Percentiles rank a stretch among this genome's conserved stretches.
Evolutionary conservation across 23 tunicate genomes (phyloP).

Genomic region (Pegea sp.): DNA sequence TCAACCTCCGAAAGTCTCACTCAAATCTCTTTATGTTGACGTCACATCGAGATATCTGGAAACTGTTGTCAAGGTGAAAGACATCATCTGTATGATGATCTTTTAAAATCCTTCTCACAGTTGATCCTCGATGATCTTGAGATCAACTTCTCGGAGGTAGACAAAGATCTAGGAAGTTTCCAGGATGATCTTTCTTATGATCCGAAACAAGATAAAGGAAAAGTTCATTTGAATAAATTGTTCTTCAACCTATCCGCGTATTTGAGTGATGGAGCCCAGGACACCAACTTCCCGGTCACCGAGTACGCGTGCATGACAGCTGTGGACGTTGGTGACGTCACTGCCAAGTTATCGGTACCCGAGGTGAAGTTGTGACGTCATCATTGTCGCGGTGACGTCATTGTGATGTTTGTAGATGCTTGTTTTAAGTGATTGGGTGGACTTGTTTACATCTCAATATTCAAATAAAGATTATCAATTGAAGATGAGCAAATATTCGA

Average conservation of each 20-base stretch:
- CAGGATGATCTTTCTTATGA: too few relatives aligned
- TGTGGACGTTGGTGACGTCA: slow-evolving; percentile 52
- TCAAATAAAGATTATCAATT: slow-evolving; percentile 32
- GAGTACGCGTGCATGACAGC: slow-evolving; percentile 95
- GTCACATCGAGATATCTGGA: slow-evolving; percentile 65
- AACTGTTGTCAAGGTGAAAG: slow-evolving; percentile 56
- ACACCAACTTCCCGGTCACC: slow-evolving; percentile 5
- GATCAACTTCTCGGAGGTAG: not conserved
- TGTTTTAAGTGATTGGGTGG: slow-evolving; percentile 29
- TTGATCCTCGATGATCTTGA: not conserved
- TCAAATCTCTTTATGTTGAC: slow-evolving; percentile 39
- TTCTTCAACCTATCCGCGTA: not conserved
- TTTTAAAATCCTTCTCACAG: not conserved
- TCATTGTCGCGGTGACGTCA: not conserved
- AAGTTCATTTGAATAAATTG: not conserved
- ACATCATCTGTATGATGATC: not conserved
- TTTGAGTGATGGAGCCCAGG: not conserved
- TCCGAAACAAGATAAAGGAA: not conserved
- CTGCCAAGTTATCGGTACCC: slow-evolving; percentile 40
- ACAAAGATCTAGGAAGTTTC: not conserved
- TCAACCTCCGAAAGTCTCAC: slow-evolving; percentile 30
- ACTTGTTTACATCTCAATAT: slow-evolving; percentile 25
- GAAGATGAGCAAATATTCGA: too few relatives aligned
- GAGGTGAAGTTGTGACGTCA: slow-evolving; percentile 31
- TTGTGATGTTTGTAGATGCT: slow-evolving; percentile 18